Evolutionary conservation across 2,888 invertebrate genomes (phyloP).

Genomic region (Sphaerophoria rueppellii): DNA sequence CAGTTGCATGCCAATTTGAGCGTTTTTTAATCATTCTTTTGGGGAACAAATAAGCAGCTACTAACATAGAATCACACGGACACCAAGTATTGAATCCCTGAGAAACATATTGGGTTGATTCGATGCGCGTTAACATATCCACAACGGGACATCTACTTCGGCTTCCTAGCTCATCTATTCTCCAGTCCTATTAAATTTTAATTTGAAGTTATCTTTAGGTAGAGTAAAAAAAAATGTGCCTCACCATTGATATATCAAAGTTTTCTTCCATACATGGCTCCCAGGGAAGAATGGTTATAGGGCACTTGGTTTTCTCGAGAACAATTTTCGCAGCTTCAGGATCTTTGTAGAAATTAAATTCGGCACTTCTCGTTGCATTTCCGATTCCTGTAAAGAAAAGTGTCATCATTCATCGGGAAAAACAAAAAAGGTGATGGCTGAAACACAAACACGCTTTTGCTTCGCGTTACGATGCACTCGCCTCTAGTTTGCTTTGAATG

Average conservation of each 20-base stretch:
- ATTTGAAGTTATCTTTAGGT: not conserved
- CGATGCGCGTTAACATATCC: conserved; percentile 83
- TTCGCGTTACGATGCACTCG: too few relatives aligned
- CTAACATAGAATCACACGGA: conserved; percentile 84
- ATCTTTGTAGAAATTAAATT: conserved; percentile 87
- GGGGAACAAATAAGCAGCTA: conserved; percentile 82
- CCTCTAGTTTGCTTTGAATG: too few relatives aligned
- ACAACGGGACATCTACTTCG: conserved; percentile 79
- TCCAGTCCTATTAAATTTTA: conserved; percentile 83
- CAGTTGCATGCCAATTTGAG: conserved; percentile 82
- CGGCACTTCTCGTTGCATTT: conserved; percentile 83
- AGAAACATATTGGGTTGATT: conserved; percentile 79
- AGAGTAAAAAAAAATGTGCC: conserved; percentile 4
- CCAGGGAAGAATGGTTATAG: conserved; percentile 87
- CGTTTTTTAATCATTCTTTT: conserved; percentile 79
- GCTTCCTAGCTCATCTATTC: conserved; percentile 79
- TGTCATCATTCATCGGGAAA: too few relatives aligned
- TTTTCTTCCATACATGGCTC: conserved; percentile 84
- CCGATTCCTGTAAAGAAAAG: conserved; percentile 81
- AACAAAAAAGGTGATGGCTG: too few relatives aligned
- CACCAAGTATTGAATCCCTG: conserved; percentile 77
- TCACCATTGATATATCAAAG: conserved; percentile 78
- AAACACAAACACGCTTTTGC: too few relatives aligned
- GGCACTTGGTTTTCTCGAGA: conserved; percentile 84
- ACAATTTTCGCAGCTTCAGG: conserved; percentile 90